These are phyloP conservation scores for Lobophora halterata DNA, from an alignment of 2,888 invertebrate genomes.

Conservation along the genomic window DNA sequence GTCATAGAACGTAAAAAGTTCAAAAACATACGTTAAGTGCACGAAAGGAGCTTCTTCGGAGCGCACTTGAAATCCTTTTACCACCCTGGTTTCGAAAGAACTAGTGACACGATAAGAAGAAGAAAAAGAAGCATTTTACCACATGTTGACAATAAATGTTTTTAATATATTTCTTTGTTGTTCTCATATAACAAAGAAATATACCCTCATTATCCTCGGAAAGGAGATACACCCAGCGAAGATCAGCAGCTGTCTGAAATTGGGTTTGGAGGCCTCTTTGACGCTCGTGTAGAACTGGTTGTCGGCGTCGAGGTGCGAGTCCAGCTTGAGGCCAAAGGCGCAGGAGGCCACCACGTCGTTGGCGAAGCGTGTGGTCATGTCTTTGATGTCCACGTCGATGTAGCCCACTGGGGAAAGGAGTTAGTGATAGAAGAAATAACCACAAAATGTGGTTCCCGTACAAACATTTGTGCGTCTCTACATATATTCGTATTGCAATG, in stretches of 20 bases:
- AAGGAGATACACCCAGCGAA: constrained; percentile 36
- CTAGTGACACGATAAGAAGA: no score
- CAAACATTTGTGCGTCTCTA: no score
- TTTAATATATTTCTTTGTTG: no score
- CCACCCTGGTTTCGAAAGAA: no score
- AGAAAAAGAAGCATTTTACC: background rate
- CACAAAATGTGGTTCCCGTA: no score
- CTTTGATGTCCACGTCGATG: constrained; percentile 61
- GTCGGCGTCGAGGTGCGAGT: constrained; percentile 73
- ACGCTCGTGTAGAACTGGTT: constrained; percentile 80
- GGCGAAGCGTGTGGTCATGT: constrained; percentile 64
- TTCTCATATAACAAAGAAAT: background rate
- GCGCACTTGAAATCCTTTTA: no score
- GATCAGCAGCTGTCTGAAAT: constrained; percentile 35
- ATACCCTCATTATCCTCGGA: constrained; percentile 40
- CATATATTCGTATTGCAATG: no score
- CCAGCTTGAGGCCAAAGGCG: constrained; percentile 76
- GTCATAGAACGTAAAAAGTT: no score
- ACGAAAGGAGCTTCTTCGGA: no score
- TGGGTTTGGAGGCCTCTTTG: constrained; percentile 55
- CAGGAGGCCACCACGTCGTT: constrained; percentile 77
- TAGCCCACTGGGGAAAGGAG: constrained; percentile 34
- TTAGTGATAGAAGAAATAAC: no score
- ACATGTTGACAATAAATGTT: no score
- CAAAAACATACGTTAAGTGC: no score